phyloP scores from a whole-genome alignment of 2,113 vertebrate genomes.

The Leuciscus idus region DNA sequence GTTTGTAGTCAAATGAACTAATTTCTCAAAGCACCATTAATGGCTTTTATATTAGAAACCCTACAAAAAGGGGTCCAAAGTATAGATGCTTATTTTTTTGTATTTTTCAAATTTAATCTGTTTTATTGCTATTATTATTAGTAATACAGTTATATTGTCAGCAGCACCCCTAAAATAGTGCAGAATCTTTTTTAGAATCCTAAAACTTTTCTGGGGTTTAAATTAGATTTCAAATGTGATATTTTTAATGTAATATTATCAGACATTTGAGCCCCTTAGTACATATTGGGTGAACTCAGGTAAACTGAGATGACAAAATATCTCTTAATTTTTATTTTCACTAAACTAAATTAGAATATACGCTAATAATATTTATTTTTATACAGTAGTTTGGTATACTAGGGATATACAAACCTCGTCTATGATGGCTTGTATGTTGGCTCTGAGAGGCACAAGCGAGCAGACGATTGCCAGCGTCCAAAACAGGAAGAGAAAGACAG shows the following conservation, averaged over 20 bases:
- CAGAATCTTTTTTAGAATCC: not conserved
- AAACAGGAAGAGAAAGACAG: slow-evolving; percentile 80
- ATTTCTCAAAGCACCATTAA: not conserved
- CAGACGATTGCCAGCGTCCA: slow-evolving; percentile 80
- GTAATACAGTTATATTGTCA: not conserved
- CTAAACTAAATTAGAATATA: too few relatives aligned
- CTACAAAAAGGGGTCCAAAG: not conserved
- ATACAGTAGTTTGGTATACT: not conserved
- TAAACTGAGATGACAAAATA: too few relatives aligned
- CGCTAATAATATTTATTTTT: too few relatives aligned
- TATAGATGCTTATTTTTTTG: not conserved
- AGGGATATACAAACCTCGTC: slow-evolving; percentile 72
- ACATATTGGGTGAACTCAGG: too few relatives aligned
- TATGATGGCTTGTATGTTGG: slow-evolving; percentile 68
- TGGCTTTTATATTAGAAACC: not conserved
- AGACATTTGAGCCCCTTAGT: too few relatives aligned
- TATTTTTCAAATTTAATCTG: not conserved
- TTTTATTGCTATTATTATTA: not conserved
- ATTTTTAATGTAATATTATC: too few relatives aligned
- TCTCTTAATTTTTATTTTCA: too few relatives aligned
- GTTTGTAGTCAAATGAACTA: not conserved
- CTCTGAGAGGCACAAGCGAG: slow-evolving; percentile 68
- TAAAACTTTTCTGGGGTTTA: not conserved
- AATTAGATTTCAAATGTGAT: too few relatives aligned
- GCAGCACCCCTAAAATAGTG: not conserved